Base-by-base conservation (phyloP, 2,797 vertebrate genomes). In the Trichosurus vulpecula region DNA sequence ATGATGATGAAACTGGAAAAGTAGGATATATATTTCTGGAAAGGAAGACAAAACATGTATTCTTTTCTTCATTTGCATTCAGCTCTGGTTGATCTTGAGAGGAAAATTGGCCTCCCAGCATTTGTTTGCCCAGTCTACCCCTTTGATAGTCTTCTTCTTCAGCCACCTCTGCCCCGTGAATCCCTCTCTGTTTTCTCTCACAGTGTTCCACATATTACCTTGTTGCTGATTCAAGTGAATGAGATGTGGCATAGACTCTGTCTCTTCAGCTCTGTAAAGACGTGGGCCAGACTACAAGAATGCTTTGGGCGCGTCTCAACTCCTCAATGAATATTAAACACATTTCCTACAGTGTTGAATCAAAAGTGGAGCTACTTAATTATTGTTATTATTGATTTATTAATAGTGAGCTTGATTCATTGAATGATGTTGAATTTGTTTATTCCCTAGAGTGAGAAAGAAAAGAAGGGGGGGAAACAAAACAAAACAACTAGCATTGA, bases 381-480 rank as follows among this genome's bases (percentile, higher is more conserved):
- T 93, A 27, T 57, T 92, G 55, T 54, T 2, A 92, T 95, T 93
- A 87, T 58, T 90, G 92, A 93, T 95, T 95, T 95, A 61, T 93
- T 95, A 95, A 92, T 13, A 2, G 6, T 51, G 4, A 54, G 55
- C 53, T 94, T 31, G 5, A 8, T 92, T 87, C n/a, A 87, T 29
- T 90, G 29, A 47, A 47, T 47, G 41, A 13, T 25, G 52, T 13
- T 47, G 12, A 90, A 52, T 47, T 27, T 52, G 5, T 89, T 52
- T 51, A 90, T 90, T 52, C 47, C 87, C 47, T 90, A 52, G 25
- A 90, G 8, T 10, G 11, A 90, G 29, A 52, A 90, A 90, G 12
- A 89, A 89, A 22, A 35, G 3, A 57, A n/a, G 30, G 57, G 12
- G 12, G 13, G 29, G 8, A 8, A 27, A 87, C 11, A 12, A 90